Conservation (phyloP, 1,140 invertebrate genomes). For the Drosophila paulistorum region DNA sequence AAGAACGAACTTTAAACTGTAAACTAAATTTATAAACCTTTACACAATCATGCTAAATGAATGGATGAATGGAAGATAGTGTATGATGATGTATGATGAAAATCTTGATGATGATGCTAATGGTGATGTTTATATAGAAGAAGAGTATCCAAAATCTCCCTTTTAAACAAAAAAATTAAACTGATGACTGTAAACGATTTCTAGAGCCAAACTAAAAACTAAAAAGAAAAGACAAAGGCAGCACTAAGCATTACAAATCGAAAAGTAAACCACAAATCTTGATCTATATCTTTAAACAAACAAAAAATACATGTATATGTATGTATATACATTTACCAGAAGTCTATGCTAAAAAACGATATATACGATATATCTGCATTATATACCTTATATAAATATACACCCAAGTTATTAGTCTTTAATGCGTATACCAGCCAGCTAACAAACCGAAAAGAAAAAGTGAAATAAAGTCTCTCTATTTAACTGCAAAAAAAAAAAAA, state of each 20-base stretch:
- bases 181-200: constrained; percentile 26
- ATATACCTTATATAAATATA: constrained; percentile 52
- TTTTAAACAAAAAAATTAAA: constrained; percentile 25
- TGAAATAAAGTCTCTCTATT: constrained; percentile 82
- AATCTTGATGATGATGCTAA: constrained; percentile 9
- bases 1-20: constrained; percentile 3
- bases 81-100: neutral
- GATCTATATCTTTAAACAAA: neutral
- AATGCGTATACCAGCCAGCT: constrained; percentile 41
- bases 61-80: neutral
- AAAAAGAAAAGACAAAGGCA: constrained; percentile 3
- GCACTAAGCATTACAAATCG: neutral
- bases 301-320: constrained; percentile 27
- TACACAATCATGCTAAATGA: constrained; percentile 18
- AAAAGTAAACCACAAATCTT: neutral
- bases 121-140: constrained; percentile 22
- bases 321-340: constrained; percentile 41
- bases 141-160: constrained; percentile 5
- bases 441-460: constrained; percentile 49
- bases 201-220: neutral
- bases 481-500: constrained; percentile 70
- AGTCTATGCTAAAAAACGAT: constrained; percentile 41
- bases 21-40: constrained; percentile 20
- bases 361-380: constrained; percentile 36
- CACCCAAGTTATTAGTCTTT: constrained; percentile 57